A percentile compares a stretch with the other conserved stretches of the same genome.
Evolutionary conservation across 1,140 invertebrate genomes (phyloP).

Genomic region (Pachyrhynchus sulphureomaculatus): DNA sequence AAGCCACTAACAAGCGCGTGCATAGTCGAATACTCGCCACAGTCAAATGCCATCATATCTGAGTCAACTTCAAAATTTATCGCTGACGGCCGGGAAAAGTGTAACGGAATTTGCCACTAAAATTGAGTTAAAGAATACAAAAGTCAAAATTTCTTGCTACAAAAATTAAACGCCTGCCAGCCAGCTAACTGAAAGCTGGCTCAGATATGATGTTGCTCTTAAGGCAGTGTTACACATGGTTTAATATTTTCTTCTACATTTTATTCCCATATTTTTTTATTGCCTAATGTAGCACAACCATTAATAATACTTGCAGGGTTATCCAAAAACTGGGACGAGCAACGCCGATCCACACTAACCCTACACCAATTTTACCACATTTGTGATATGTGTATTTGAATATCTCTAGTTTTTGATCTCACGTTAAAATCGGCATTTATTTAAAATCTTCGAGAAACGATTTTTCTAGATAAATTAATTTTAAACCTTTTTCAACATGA

Average conservation of each 20-base stretch:
- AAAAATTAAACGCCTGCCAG: constrained; percentile 27
- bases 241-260: neutral
- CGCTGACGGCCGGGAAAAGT: constrained; percentile 52
- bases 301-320: constrained; percentile 55
- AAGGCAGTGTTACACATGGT: constrained; percentile 30
- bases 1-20: neutral
- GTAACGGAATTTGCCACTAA: constrained; percentile 37
- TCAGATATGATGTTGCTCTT: constrained; percentile 64
- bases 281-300: constrained; percentile 11
- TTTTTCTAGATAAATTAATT: no score
- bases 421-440: neutral
- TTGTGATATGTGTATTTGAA: constrained; percentile 20
- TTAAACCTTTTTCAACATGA: no score
- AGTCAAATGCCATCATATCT: constrained; percentile 68
- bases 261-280: constrained; percentile 3
- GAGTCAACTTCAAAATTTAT: constrained; percentile 56
- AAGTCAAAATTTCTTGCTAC: constrained; percentile 7
- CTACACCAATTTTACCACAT: constrained; percentile 19
- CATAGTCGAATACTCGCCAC: constrained; percentile 59
- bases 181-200: constrained; percentile 51
- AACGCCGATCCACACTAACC: constrained; percentile 45
- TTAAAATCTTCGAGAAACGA: no score
- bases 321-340: constrained; percentile 51
- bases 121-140: constrained; percentile 15
- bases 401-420: constrained; percentile 12